Conservation (phyloP, 2,888 invertebrate species). For the Rhagophthalmus giganteus region DNA sequence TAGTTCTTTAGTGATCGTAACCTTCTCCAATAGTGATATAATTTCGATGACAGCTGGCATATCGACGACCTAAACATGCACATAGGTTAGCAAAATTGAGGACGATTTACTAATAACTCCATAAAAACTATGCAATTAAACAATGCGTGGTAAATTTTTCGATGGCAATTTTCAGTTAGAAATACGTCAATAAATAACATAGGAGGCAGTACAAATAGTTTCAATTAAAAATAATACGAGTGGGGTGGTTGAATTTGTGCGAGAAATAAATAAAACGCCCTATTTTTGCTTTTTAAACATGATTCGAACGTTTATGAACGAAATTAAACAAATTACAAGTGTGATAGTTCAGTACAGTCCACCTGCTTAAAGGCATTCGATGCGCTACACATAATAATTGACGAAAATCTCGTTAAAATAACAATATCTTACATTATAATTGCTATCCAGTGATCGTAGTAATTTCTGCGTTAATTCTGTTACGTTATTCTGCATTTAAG, state of each 20-base stretch:
- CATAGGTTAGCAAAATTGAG: constrained; percentile 4
- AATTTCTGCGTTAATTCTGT: constrained; percentile 94
- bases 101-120: no score
- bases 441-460: constrained; percentile 94
- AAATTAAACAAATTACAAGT: constrained; percentile 39
- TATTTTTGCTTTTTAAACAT: constrained; percentile 9
- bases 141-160: background rate
- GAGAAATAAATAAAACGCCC: background rate
- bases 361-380: constrained; percentile 43
- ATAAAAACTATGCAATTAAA: constrained; percentile 1
- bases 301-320: constrained; percentile 36
- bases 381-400: constrained; percentile 15
- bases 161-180: background rate
- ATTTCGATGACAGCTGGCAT: constrained; percentile 92
- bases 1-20: constrained; percentile 87
- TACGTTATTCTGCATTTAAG: constrained; percentile 81
- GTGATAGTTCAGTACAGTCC: constrained; percentile 44
- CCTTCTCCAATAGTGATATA: constrained; percentile 89
- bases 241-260: background rate
- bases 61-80: constrained; percentile 81
- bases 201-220: constrained; percentile 3
- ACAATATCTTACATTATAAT: constrained; percentile 88
- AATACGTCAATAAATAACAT: constrained; percentile 17
- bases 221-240: background rate
- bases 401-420: constrained; percentile 37